Base-by-base conservation (phyloP, 2,113 vertebrate species). In the Epinephelus cyanopodus region DNA sequence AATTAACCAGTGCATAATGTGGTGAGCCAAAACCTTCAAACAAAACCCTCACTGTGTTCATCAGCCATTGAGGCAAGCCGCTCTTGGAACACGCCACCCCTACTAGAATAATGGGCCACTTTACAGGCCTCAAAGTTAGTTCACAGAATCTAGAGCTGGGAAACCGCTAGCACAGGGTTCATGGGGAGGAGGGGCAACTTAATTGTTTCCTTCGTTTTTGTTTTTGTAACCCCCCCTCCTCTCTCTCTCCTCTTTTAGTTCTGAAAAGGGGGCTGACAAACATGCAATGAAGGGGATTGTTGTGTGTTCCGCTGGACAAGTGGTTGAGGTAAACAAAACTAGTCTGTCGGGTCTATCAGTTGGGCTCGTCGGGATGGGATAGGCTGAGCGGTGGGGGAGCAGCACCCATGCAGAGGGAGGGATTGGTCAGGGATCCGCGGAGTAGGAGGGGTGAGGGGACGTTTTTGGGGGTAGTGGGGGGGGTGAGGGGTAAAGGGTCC, bases 81-180 rank as follows among this genome's bases (percentile, higher is more conserved):
- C 91, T 93, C 92, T 95, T 93, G 93, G 93, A 93, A 94, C 91
- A 93, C 81, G 87, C 93, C 94, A 95, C 74, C 93, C 74, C 82
- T 83, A 83, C 86, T 85, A 85, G 91, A 92, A 95, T 94, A 96
- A 96, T 95, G 92, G 92, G 81, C 83, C 93, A 91, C 94, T 95
- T 94, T 94, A 94, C 90, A 87, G 94, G 92, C 92, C 92, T 95
- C 94, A 86, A 90, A 93, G 92, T 93, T 91, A 91, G 93, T 95
- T 95, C 94, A 96, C 93, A 94, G 93, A 94, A 89, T 88, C 89
- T 89, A 70, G 93, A 90, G 93, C 94, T 96, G 95, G 95, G 95
- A 96, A 96, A 95, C 92, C 89, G 90, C 92, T 91, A 84, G 79
- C 83, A 78, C 81, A 82, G 90, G 88, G 91, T 94, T 95, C 92